A percentile compares a stretch with the other conserved stretches of the same genome.
phyloP scores from a whole-genome alignment of 2,797 vertebrate species.

The Glyptemys insculpta region DNA sequence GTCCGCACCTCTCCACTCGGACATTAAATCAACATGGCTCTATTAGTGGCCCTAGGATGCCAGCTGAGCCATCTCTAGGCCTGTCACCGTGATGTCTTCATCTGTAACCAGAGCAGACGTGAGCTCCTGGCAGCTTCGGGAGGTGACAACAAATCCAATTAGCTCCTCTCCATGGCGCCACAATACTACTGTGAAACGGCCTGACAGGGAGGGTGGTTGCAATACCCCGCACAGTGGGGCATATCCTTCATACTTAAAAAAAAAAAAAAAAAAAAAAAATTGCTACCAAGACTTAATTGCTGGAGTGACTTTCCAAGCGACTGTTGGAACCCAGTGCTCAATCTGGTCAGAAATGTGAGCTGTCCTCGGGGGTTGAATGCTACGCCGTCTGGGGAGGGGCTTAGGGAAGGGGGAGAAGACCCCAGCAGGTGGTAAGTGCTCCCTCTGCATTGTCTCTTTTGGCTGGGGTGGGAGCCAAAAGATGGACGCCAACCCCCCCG shows the following conservation, averaged over 20 bases:
- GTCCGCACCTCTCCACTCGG: slow-evolving; percentile 90
- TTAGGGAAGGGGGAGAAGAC: slow-evolving; percentile 45
- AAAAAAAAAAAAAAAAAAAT: slow-evolving; percentile 32
- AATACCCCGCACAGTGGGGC: slow-evolving; percentile 83
- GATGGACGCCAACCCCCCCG: slow-evolving; percentile 31
- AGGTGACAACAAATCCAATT: slow-evolving; percentile 99
- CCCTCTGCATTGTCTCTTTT: slow-evolving; percentile 27
- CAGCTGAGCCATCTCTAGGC: slow-evolving; percentile 98
- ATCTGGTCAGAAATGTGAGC: slow-evolving; percentile 74
- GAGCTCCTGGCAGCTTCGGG: slow-evolving; percentile 95
- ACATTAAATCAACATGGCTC: slow-evolving; percentile 93
- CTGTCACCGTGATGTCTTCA: slow-evolving; percentile 99
- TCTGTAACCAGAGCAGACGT: slow-evolving; percentile 98
- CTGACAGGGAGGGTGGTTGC: slow-evolving; percentile 86
- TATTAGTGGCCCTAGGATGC: slow-evolving; percentile 95
- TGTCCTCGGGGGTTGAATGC: slow-evolving; percentile 58
- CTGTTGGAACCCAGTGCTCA: slow-evolving; percentile 72
- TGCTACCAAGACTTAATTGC: slow-evolving; percentile 75
- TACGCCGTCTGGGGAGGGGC: slow-evolving; percentile 46
- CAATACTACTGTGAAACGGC: slow-evolving; percentile 84
- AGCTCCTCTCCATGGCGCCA: slow-evolving; percentile 95
- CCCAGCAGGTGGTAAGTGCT: slow-evolving; percentile 19
- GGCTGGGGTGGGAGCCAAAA: slow-evolving; percentile 41
- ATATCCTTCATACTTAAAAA: slow-evolving; percentile 61
- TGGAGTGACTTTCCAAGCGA: slow-evolving; percentile 73